Base-by-base conservation (phyloP, 2,113 vertebrate species). In the Gasterosteus nipponicus region DNA sequence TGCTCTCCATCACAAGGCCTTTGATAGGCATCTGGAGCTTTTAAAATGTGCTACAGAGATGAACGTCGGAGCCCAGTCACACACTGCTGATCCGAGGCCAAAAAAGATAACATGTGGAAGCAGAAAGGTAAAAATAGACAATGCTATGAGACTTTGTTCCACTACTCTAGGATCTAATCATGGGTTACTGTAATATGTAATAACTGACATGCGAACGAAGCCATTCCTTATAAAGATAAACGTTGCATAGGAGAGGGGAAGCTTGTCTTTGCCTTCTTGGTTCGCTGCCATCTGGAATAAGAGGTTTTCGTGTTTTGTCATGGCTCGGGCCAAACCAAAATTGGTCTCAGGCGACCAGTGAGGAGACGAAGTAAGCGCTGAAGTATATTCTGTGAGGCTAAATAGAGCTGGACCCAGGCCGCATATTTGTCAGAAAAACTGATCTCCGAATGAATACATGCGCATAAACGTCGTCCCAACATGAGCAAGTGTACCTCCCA, bases 281-380 rank as follows among this genome's bases (percentile, higher is more conserved):
- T 78, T 68, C 44, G 2, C 19, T 66, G 84, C 85, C 87, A 89
- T 90, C 72, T 92, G 87, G 85, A 90, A 72, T 62, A 5, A 1
- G 63, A 73, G 62, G 77, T 83, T 74, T 82, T 5, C 7, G 74
- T 90, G 91, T 91, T 59, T 84, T 54, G 51, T 92, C 86, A 84
- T 57, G 80, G 77, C 68, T 86, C 47, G 58, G 75, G 80, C 81
- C 89, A 91, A 93, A 91, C 85, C 85, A 89, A 92, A 92, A 92
- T 92, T 89, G 85, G 89, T 92, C 90, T 92, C 87, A 87, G 83
- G 75, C 79, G 87, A 91, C 89, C 88, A 71, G 80, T 46, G 83
- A 89, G 82, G 83, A 87, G 86, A 85, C 69, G 1, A 38, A 89
- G 75, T 74, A 75, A 90, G 86, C 42, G 47, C 82, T 80, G 80